A percentile compares a stretch with the other conserved stretches of the same genome.
These are phyloP conservation scores for Haliaeetus leucogaster DNA, from an alignment of 2,113 vertebrate genomes.

Conservation along the genomic window DNA sequence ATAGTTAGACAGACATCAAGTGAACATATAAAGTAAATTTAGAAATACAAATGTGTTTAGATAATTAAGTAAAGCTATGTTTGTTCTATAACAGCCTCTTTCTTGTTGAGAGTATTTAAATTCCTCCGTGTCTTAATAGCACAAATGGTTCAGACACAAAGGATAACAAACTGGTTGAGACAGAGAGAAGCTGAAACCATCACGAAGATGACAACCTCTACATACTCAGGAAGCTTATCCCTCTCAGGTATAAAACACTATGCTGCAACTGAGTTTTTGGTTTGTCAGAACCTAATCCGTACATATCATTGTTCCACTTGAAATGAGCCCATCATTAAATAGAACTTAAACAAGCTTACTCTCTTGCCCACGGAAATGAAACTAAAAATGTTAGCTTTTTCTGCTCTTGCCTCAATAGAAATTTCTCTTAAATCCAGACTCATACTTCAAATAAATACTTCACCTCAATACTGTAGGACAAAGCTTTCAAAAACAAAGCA, in stretches of 20 bases:
- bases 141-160: neutral
- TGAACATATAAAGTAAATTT: neutral
- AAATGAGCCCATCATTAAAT: neutral
- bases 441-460: neutral
- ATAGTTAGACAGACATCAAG: constrained; percentile 26
- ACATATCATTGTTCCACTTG: neutral
- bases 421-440: neutral
- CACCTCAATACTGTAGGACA: neutral
- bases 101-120: neutral
- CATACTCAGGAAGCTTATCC: neutral
- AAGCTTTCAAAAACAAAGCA: neutral
- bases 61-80: neutral
- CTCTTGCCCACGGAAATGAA: neutral
- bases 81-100: neutral
- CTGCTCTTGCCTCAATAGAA: neutral
- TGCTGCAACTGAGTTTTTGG: neutral
- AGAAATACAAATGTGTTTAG: neutral
- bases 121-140: neutral
- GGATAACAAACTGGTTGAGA: neutral
- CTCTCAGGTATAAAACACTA: neutral
- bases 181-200: neutral
- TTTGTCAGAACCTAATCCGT: neutral
- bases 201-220: neutral
- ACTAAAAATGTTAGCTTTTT: neutral
- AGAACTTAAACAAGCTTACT: neutral